These are phyloP conservation scores for Drosophila subpulchrella DNA, from an alignment of 1,140 invertebrate genomes.

Conservation along the genomic window DNA sequence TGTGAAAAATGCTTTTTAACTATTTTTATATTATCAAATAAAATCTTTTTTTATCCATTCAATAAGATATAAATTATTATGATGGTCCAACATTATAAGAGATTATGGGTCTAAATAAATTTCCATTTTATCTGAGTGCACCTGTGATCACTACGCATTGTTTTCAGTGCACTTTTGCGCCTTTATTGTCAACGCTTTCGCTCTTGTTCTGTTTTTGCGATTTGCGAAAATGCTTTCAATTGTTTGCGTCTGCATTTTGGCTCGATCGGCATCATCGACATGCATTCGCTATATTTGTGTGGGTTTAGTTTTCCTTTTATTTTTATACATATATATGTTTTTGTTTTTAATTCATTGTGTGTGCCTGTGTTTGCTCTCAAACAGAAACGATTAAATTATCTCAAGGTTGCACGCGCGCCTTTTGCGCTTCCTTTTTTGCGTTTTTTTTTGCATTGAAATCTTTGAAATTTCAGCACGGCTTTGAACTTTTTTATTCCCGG, in stretches of 20 bases:
- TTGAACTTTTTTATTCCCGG: not conserved
- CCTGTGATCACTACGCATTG: no score
- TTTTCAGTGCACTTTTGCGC: slow-evolving; percentile 7
- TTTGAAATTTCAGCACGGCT: slow-evolving; percentile 28
- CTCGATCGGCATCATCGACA: slow-evolving; percentile 51
- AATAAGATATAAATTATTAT: no score
- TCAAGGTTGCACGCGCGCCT: slow-evolving; percentile 77
- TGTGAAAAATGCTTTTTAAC: no score
- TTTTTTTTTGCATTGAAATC: slow-evolving; percentile 10
- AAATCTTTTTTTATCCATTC: no score
- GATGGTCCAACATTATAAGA: no score
- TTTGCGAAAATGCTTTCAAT: slow-evolving; percentile 69
- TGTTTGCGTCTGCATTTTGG: slow-evolving; percentile 65
- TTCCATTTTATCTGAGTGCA: no score
- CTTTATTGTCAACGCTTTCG: slow-evolving; percentile 32
- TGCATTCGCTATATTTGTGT: slow-evolving; percentile 14
- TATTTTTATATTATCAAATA: no score
- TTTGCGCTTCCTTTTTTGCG: slow-evolving; percentile 38
- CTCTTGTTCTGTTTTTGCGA: slow-evolving; percentile 38
- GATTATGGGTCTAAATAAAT: no score
- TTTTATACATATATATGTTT: slow-evolving; percentile 1
- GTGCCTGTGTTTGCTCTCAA: slow-evolving; percentile 61
- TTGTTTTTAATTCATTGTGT: slow-evolving; percentile 3
- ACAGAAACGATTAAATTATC: slow-evolving; percentile 77
- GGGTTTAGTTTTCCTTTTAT: slow-evolving; percentile 18